phyloP scores from a whole-genome alignment of 2,888 invertebrate species.

The Spisula solida region DNA sequence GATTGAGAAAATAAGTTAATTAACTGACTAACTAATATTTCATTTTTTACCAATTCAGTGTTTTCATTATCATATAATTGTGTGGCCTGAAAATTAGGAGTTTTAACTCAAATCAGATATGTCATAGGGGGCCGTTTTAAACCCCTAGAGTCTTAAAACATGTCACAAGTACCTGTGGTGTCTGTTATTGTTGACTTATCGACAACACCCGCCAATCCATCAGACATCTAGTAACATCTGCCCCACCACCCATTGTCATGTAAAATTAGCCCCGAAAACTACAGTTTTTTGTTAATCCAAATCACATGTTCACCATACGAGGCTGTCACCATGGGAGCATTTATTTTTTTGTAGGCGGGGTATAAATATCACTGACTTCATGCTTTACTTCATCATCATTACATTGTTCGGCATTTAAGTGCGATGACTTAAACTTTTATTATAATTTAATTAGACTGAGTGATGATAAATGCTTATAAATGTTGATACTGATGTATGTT shows the following conservation, averaged over 20 bases:
- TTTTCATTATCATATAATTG: neutral
- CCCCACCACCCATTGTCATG: constrained; percentile 56
- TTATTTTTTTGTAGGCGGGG: too few species aligned
- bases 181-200: constrained; percentile 38
- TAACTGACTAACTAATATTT: neutral
- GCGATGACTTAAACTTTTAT: neutral
- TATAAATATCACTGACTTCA: constrained; percentile 30
- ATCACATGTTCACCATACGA: constrained; percentile 9
- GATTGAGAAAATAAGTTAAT: neutral
- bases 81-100: neutral
- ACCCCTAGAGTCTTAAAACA: constrained; percentile 33
- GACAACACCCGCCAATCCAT: constrained; percentile 24
- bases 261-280: constrained; percentile 32
- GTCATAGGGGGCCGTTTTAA: neutral
- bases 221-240: constrained; percentile 30
- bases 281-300: constrained; percentile 37
- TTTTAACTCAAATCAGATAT: neutral
- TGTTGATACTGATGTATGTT: neutral
- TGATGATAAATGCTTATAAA: too few species aligned
- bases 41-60: neutral
- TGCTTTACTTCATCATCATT: neutral
- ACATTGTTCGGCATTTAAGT: neutral
- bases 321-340: neutral
- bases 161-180: constrained; percentile 13
- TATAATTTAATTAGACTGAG: neutral